A percentile compares a stretch with the other conserved stretches of the same genome.
phyloP scores from a whole-genome alignment of 2,888 invertebrate genomes.

The Sipha maydis region DNA sequence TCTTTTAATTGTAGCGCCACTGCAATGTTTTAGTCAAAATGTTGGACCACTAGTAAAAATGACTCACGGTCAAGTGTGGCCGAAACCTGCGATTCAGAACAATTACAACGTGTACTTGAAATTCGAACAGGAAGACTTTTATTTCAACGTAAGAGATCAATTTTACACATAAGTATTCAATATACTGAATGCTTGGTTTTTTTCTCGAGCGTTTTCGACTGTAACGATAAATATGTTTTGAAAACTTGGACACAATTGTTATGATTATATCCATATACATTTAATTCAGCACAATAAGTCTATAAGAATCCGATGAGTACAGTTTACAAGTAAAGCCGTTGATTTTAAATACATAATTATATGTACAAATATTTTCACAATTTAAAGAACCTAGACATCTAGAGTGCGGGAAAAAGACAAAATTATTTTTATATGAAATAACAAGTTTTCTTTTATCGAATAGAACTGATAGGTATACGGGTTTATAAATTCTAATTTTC shows the following conservation, averaged over 20 bases:
- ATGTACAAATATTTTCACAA: too few species aligned
- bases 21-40: background rate
- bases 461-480: too few species aligned
- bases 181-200: conserved; percentile 19
- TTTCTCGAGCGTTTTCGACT: background rate
- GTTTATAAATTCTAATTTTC: too few species aligned
- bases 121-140: conserved; percentile 70
- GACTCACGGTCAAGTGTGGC: conserved; percentile 75
- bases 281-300: background rate
- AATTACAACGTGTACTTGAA: conserved; percentile 68
- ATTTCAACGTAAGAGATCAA: conserved; percentile 69
- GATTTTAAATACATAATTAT: too few species aligned
- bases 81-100: conserved; percentile 71
- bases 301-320: background rate
- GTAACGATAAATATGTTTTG: background rate
- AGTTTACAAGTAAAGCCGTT: background rate
- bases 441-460: too few species aligned
- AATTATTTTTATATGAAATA: too few species aligned
- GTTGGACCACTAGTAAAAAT: conserved; percentile 6
- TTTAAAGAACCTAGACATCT: too few species aligned
- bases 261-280: background rate
- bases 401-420: too few species aligned
- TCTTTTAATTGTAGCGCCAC: background rate
- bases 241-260: too few species aligned
- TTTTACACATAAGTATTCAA: conserved; percentile 36